Evolutionary conservation across 2,888 invertebrate genomes (phyloP).

Genomic region (Rhodophaea formosa): DNA sequence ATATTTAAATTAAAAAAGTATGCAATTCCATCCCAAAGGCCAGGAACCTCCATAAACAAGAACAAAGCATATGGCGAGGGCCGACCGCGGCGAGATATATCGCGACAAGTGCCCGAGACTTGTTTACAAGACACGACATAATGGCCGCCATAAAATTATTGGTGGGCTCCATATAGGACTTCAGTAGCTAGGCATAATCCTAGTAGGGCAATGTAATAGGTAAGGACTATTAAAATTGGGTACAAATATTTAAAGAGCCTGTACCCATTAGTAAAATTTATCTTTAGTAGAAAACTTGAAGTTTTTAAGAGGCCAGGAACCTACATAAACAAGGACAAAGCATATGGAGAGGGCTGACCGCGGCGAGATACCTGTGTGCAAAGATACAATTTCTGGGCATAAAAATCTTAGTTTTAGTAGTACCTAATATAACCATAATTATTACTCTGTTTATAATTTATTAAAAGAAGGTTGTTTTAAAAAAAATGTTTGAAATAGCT

Average conservation of each 20-base stretch:
- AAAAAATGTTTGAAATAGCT: too few species aligned
- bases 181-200: not conserved
- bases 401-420: too few species aligned
- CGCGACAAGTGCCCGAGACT: slow-evolving; percentile 67
- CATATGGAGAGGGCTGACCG: slow-evolving; percentile 46
- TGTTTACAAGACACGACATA: slow-evolving; percentile 76
- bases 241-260: not conserved
- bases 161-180: slow-evolving; percentile 33
- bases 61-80: slow-evolving; percentile 11
- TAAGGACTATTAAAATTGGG: not conserved
- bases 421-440: too few species aligned
- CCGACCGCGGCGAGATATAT: slow-evolving; percentile 75
- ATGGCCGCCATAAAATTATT: slow-evolving; percentile 62
- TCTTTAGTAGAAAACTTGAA: too few species aligned
- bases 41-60: slow-evolving; percentile 13
- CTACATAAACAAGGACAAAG: slow-evolving; percentile 12
- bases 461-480: too few species aligned
- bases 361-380: slow-evolving; percentile 74
- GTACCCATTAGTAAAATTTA: too few species aligned
- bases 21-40: slow-evolving; percentile 21
- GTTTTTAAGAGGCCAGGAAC: slow-evolving; percentile 7
- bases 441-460: too few species aligned
- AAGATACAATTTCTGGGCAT: too few species aligned
- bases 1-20: not conserved
- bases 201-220: too few species aligned